Percentiles rank a stretch among this genome's conserved stretches.
phyloP scores from a whole-genome alignment of 2,797 vertebrate genomes.

The Aplochiton taeniatus region DNA sequence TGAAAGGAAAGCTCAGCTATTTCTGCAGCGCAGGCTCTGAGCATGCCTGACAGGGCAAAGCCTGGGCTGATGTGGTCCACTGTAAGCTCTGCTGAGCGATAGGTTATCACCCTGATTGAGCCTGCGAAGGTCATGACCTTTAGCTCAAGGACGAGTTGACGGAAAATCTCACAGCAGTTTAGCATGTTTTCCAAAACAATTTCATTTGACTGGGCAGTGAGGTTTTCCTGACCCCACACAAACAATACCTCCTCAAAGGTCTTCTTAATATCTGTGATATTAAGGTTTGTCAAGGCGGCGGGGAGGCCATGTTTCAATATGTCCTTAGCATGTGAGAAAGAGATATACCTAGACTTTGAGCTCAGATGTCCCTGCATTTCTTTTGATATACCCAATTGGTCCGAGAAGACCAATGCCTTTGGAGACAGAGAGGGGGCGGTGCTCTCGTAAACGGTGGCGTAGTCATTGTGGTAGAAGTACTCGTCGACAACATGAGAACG shows the following conservation, averaged over 20 bases:
- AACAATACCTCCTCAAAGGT: slow-evolving; percentile 81
- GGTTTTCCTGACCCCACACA: slow-evolving; percentile 79
- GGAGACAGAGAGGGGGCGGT: slow-evolving; percentile 28
- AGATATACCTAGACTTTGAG: slow-evolving; percentile 46
- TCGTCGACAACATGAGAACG: slow-evolving; percentile 66
- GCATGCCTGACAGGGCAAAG: slow-evolving; percentile 83
- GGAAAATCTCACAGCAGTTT: slow-evolving; percentile 80
- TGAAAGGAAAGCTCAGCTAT: slow-evolving; percentile 73
- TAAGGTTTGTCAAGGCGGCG: slow-evolving; percentile 54
- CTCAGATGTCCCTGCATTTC: slow-evolving; percentile 72
- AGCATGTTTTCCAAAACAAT: slow-evolving; percentile 64
- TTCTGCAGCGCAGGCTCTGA: slow-evolving; percentile 75
- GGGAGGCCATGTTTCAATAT: slow-evolving; percentile 55
- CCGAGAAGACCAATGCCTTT: slow-evolving; percentile 79
- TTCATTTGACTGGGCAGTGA: slow-evolving; percentile 59
- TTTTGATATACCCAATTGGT: slow-evolving; percentile 72
- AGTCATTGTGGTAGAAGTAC: slow-evolving; percentile 80
- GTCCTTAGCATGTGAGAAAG: slow-evolving; percentile 45
- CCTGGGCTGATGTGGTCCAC: slow-evolving; percentile 80
- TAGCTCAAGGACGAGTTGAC: slow-evolving; percentile 76
- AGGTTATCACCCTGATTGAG: slow-evolving; percentile 79
- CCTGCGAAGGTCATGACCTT: slow-evolving; percentile 59
- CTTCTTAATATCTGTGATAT: slow-evolving; percentile 55
- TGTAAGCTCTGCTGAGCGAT: slow-evolving; percentile 71
- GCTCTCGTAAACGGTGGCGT: slow-evolving; percentile 52